phyloP scores from a whole-genome alignment of 2,888 invertebrate species.

The Philopedon plagiatum region DNA sequence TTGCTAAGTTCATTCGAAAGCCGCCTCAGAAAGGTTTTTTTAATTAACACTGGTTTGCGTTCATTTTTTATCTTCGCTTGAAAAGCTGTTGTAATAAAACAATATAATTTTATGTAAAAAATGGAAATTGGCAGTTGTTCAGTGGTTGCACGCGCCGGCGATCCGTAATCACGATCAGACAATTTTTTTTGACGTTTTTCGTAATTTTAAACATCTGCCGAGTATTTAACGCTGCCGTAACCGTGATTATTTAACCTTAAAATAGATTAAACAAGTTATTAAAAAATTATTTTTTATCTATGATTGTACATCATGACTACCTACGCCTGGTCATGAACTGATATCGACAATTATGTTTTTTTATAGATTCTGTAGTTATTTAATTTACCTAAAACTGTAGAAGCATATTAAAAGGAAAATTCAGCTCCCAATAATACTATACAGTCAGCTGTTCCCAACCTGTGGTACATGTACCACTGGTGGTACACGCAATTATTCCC shows the following conservation, averaged over 20 bases:
- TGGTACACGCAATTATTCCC: too few relatives aligned
- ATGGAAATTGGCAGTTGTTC: slow-evolving; percentile 39
- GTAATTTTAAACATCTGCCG: slow-evolving; percentile 33
- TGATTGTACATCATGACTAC: neutral
- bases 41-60: slow-evolving; percentile 13
- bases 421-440: too few relatives aligned
- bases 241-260: slow-evolving; percentile 8
- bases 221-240: slow-evolving; percentile 19
- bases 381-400: too few relatives aligned
- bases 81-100: slow-evolving; percentile 12
- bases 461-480: too few relatives aligned
- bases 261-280: neutral
- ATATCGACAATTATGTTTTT: neutral
- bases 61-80: slow-evolving; percentile 10
- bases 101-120: slow-evolving; percentile 19
- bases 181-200: slow-evolving; percentile 28
- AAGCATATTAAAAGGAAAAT: too few relatives aligned
- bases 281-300: too few relatives aligned
- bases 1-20: neutral
- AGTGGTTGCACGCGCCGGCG: slow-evolving; percentile 43
- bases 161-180: slow-evolving; percentile 26
- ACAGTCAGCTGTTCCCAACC: too few relatives aligned
- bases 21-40: neutral
- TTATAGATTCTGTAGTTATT: neutral
- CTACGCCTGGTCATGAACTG: neutral